phyloP scores from a whole-genome alignment of 2,888 invertebrate species.

The Andrena flavipes region DNA sequence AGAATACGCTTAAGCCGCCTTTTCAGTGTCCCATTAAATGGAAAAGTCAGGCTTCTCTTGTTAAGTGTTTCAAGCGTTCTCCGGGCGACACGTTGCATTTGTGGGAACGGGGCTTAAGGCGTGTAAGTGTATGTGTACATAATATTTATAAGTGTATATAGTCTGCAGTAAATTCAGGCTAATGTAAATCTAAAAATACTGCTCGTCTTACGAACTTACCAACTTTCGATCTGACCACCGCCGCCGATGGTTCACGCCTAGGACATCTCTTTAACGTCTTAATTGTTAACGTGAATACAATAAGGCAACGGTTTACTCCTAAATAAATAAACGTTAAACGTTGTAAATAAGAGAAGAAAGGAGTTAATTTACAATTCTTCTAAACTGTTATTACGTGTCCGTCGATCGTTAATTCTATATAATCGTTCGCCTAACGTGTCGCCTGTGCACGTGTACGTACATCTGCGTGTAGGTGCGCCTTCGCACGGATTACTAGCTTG shows the following conservation, averaged over 20 bases:
- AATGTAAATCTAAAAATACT: constrained; percentile 83
- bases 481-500: too few relatives aligned
- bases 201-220: constrained; percentile 79
- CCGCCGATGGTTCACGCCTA: constrained; percentile 32
- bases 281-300: constrained; percentile 74
- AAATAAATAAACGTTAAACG: constrained; percentile 79
- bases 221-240: constrained; percentile 24
- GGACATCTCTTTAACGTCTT: constrained; percentile 59
- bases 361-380: constrained; percentile 74
- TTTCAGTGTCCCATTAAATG: background rate
- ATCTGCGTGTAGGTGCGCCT: constrained; percentile 42
- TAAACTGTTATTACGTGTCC: constrained; percentile 54
- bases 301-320: constrained; percentile 79
- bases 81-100: background rate
- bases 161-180: constrained; percentile 79
- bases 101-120: background rate
- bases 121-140: constrained; percentile 59
- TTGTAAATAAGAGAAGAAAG: constrained; percentile 64
- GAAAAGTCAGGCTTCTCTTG: background rate
- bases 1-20: background rate
- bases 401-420: constrained; percentile 55
- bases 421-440: constrained; percentile 33
- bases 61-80: background rate
- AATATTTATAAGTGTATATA: constrained; percentile 72
- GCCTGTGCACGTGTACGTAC: constrained; percentile 24